Evolutionary conservation across 2,888 invertebrate species (phyloP).

Genomic region (Parasteatoda lunata): DNA sequence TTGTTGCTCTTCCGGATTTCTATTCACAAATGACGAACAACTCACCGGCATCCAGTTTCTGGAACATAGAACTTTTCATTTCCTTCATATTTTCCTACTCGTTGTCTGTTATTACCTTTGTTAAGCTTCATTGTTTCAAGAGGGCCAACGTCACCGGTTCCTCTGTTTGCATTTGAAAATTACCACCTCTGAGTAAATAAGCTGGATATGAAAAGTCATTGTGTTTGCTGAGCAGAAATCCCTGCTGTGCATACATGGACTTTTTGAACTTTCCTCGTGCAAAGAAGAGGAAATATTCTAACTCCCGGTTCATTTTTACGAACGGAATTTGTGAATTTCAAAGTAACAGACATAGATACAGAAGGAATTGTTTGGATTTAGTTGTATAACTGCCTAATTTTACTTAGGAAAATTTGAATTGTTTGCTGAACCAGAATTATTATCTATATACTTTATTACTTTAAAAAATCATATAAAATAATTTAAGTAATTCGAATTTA

Average conservation of each 20-base stretch:
- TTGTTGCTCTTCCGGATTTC: not conserved
- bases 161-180: conserved; percentile 31
- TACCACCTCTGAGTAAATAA: conserved; percentile 41
- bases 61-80: conserved; percentile 20
- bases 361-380: no score
- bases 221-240: not conserved
- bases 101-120: conserved; percentile 22
- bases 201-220: conserved; percentile 15
- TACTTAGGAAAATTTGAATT: no score
- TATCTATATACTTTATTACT: no score
- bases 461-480: no score
- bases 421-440: no score
- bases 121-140: conserved; percentile 14
- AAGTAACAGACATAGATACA: no score
- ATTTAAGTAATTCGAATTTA: no score
- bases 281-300: not conserved
- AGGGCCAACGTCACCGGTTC: not conserved
- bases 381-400: no score
- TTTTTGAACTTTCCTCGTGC: not conserved
- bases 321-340: not conserved
- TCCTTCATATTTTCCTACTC: conserved; percentile 16
- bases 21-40: not conserved
- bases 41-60: not conserved
- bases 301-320: not conserved
- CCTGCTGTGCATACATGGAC: not conserved